Conservation (phyloP, 2,888 invertebrate genomes). For the Andrena minutula region DNA sequence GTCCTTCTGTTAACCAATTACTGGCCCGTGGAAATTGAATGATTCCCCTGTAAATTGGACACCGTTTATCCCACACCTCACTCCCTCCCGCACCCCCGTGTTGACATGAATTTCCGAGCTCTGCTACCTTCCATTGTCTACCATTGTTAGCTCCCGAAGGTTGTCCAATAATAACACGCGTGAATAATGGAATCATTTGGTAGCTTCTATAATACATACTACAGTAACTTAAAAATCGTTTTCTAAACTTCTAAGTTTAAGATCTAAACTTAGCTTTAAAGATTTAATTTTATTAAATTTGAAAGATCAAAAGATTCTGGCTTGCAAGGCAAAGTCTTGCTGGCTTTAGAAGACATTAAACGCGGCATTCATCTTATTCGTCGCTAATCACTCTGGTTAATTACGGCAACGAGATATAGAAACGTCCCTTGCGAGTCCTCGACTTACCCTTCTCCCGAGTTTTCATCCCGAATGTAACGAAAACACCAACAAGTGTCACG, state of each 20-base stretch:
- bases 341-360: slow-evolving; percentile 22
- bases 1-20: slow-evolving; percentile 47
- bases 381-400: slow-evolving; percentile 51
- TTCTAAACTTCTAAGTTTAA: no score
- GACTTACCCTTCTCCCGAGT: slow-evolving; percentile 11
- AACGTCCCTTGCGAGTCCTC: not conserved
- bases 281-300: no score
- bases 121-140: not conserved
- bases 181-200: no score
- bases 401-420: slow-evolving; percentile 22
- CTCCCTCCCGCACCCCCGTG: not conserved
- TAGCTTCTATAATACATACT: no score
- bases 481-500: slow-evolving; percentile 46
- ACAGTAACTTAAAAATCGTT: no score
- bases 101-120: not conserved
- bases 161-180: no score
- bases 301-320: not conserved
- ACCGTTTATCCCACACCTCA: slow-evolving; percentile 4
- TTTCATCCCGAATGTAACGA: not conserved
- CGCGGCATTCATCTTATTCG: slow-evolving; percentile 35
- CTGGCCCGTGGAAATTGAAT: slow-evolving; percentile 40
- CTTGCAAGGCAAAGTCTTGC: not conserved
- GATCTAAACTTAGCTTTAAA: no score
- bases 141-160: not conserved
- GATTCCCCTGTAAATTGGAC: slow-evolving; percentile 35